Conservation (phyloP, 1,140 invertebrate genomes). For the Drosophila cardini region DNA sequence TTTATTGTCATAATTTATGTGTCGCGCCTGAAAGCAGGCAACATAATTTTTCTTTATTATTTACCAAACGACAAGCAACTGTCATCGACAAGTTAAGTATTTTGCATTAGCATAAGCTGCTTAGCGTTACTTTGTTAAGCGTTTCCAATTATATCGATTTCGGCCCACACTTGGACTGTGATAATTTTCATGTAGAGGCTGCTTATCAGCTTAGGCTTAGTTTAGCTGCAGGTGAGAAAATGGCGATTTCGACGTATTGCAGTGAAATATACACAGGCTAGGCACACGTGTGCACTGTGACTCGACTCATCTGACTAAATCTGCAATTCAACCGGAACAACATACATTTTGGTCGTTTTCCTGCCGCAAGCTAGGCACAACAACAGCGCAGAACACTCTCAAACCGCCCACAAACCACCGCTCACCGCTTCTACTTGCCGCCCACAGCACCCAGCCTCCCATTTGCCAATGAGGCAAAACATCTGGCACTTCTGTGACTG, state of each 20-base stretch:
- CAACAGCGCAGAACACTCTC: constrained; percentile 50
- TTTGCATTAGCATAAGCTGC: constrained; percentile 29
- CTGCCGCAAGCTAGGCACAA: constrained; percentile 53
- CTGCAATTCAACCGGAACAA: constrained; percentile 77
- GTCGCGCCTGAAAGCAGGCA: constrained; percentile 50
- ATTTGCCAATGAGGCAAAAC: constrained; percentile 70
- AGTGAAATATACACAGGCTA: constrained; percentile 14
- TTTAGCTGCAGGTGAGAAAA: not conserved
- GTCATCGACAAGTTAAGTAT: constrained; percentile 48
- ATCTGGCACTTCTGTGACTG: constrained; percentile 66
- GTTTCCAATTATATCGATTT: constrained; percentile 38
- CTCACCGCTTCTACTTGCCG: not conserved
- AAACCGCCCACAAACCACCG: constrained; percentile 2
- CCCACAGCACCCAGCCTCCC: not conserved
- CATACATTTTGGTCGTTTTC: constrained; percentile 77
- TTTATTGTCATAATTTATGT: constrained; percentile 78
- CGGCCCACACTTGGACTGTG: constrained; percentile 8
- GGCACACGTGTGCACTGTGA: constrained; percentile 23
- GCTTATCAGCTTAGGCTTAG: constrained; percentile 31
- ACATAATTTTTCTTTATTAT: constrained; percentile 73
- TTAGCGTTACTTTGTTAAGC: constrained; percentile 22
- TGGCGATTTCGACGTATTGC: constrained; percentile 17
- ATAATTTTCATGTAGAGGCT: constrained; percentile 38
- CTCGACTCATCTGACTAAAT: constrained; percentile 44
- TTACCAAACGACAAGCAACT: constrained; percentile 49